A percentile compares a stretch with the other conserved stretches of the same genome.
Conservation (phyloP, 2,888 invertebrate species). For the Amiota minor region DNA sequence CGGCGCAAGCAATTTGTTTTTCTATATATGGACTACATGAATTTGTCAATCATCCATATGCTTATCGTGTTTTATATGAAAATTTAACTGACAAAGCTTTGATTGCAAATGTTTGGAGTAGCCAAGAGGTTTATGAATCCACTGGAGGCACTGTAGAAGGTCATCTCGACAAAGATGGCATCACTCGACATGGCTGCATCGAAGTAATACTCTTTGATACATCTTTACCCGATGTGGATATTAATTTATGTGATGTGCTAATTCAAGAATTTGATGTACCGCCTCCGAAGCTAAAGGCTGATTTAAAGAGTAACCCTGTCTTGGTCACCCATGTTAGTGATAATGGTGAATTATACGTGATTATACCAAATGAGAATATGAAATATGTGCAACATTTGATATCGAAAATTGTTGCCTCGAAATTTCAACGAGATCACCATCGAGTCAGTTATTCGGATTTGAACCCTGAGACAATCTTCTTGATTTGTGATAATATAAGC, state of each 20-base stretch:
- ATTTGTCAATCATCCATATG: constrained; percentile 73
- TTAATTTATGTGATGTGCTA: constrained; percentile 79
- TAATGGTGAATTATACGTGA: constrained; percentile 70
- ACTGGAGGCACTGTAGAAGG: constrained; percentile 49
- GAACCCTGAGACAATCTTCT: constrained; percentile 73
- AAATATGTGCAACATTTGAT: constrained; percentile 68
- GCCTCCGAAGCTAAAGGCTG: constrained; percentile 65
- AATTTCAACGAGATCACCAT: constrained; percentile 68
- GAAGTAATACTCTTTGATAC: constrained; percentile 80
- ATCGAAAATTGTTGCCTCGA: constrained; percentile 55
- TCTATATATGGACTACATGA: constrained; percentile 83
- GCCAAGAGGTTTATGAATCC: constrained; percentile 58
- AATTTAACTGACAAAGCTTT: constrained; percentile 76
- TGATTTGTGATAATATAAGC: constrained; percentile 73
- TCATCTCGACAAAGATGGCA: constrained; percentile 23
- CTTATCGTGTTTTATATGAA: constrained; percentile 69
- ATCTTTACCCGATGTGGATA: constrained; percentile 76
- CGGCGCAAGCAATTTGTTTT: constrained; percentile 83
- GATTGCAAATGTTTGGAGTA: constrained; percentile 76
- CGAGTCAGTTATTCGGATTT: constrained; percentile 62
- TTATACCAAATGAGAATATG: constrained; percentile 66
- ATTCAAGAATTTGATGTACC: constrained; percentile 75
- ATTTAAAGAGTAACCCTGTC: constrained; percentile 64
- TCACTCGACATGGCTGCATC: constrained; percentile 67
- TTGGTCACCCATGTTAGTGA: constrained; percentile 68